phyloP scores from a whole-genome alignment of 2,113 vertebrate species.

The Chionis minor region DNA sequence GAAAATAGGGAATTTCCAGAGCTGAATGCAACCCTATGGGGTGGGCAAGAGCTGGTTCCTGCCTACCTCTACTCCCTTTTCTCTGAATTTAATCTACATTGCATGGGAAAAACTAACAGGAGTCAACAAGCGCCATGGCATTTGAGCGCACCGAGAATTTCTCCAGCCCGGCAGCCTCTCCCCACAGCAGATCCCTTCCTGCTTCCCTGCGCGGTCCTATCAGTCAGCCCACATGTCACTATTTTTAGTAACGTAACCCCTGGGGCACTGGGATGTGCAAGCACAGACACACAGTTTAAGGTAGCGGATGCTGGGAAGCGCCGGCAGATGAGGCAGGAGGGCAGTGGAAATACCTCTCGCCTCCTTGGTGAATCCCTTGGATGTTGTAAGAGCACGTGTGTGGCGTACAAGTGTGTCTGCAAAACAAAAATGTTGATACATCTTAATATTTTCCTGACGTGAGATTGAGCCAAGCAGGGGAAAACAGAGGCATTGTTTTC shows the following conservation, averaged over 20 bases:
- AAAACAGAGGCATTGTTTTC: neutral
- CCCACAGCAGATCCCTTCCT: neutral
- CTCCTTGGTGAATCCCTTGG: neutral
- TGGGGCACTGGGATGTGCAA: neutral
- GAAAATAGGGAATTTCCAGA: neutral
- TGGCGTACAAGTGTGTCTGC: too few species aligned
- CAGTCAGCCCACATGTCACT: neutral
- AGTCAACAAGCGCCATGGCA: neutral
- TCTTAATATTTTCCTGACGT: neutral
- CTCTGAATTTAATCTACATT: neutral
- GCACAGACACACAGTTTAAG: neutral
- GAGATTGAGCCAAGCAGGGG: neutral
- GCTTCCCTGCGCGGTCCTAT: neutral
- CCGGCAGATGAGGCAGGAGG: neutral
- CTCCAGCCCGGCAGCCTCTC: neutral
- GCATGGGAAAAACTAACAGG: neutral
- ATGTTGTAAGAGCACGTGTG: accelerated
- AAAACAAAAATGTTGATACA: neutral
- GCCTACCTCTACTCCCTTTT: neutral
- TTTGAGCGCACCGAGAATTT: neutral
- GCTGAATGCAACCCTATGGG: neutral
- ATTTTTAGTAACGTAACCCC: constrained; percentile 48
- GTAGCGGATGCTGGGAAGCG: neutral
- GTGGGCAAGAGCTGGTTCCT: neutral
- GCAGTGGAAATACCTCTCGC: neutral